Conservation (phyloP, 2,888 invertebrate species). For the Horisme vitalbata region DNA sequence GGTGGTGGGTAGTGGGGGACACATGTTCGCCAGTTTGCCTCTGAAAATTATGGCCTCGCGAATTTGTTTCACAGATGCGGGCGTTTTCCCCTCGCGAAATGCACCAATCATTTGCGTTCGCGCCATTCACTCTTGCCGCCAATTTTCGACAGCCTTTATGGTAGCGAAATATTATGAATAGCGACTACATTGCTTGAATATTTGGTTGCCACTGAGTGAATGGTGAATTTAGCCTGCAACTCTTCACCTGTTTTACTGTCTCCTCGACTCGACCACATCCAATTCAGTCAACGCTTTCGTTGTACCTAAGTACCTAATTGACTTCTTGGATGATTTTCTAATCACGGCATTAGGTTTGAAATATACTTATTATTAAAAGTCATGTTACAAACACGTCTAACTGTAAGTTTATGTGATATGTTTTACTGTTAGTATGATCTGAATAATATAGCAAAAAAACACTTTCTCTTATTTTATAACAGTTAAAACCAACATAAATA, state of each 20-base stretch:
- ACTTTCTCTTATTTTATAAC: too few relatives aligned
- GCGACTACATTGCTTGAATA: slow-evolving; percentile 38
- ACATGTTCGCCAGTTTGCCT: slow-evolving; percentile 68
- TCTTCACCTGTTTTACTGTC: too few relatives aligned
- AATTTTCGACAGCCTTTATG: slow-evolving; percentile 51
- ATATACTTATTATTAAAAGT: slow-evolving; percentile 7
- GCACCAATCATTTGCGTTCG: slow-evolving; percentile 61
- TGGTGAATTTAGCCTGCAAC: slow-evolving; percentile 28
- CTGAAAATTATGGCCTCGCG: slow-evolving; percentile 78
- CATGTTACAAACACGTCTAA: background rate
- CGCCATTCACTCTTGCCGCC: slow-evolving; percentile 48
- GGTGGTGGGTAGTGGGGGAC: slow-evolving; percentile 77
- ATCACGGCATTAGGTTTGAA: slow-evolving; percentile 6
- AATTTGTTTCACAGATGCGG: slow-evolving; percentile 73
- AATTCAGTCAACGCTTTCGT: slow-evolving; percentile 25
- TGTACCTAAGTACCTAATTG: slow-evolving; percentile 27
- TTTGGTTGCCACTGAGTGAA: slow-evolving; percentile 45
- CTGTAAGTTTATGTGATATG: too few relatives aligned
- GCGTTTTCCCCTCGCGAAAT: slow-evolving; percentile 66
- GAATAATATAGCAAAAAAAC: too few relatives aligned
- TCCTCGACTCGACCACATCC: too few relatives aligned
- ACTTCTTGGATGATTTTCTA: slow-evolving; percentile 15
- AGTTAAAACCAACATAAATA: too few relatives aligned
- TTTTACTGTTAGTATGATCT: too few relatives aligned
- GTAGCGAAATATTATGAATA: slow-evolving; percentile 19